Evolutionary conservation across 2,797 vertebrate species (phyloP).

Genomic region (Ptychadena robeensis): DNA sequence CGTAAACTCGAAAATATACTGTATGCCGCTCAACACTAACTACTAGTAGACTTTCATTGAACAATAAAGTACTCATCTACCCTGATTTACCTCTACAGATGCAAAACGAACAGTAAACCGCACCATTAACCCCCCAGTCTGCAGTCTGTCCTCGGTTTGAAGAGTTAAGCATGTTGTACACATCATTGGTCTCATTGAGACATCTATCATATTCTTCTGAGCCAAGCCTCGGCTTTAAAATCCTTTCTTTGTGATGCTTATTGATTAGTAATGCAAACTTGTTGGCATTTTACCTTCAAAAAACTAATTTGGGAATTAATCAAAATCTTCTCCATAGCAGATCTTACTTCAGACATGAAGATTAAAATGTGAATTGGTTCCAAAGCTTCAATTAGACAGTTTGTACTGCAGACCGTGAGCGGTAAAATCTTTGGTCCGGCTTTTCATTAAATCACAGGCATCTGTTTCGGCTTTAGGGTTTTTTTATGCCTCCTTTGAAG

Average conservation of each 20-base stretch:
- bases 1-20: no score
- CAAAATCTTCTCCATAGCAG: slow-evolving; percentile 21
- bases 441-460: slow-evolving; percentile 53
- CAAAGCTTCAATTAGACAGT: slow-evolving; percentile 32
- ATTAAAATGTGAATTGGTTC: slow-evolving; percentile 27
- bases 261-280: not conserved
- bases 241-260: not conserved
- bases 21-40: no score
- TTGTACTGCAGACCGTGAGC: slow-evolving; percentile 29
- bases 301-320: slow-evolving; percentile 41
- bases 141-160: no score
- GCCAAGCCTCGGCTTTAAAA: not conserved
- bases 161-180: no score
- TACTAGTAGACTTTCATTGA: no score
- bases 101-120: no score
- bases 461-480: slow-evolving; percentile 49
- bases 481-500: slow-evolving; percentile 14
- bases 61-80: no score
- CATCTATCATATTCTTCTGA: not conserved
- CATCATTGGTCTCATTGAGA: no score
- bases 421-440: slow-evolving; percentile 8
- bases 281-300: slow-evolving; percentile 19
- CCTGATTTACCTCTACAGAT: no score
- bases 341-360: slow-evolving; percentile 22
- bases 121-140: no score